A percentile compares a stretch with the other conserved stretches of the same genome.
Evolutionary conservation across 2,797 vertebrate genomes (phyloP).

Genomic region (Malurus splendens): DNA sequence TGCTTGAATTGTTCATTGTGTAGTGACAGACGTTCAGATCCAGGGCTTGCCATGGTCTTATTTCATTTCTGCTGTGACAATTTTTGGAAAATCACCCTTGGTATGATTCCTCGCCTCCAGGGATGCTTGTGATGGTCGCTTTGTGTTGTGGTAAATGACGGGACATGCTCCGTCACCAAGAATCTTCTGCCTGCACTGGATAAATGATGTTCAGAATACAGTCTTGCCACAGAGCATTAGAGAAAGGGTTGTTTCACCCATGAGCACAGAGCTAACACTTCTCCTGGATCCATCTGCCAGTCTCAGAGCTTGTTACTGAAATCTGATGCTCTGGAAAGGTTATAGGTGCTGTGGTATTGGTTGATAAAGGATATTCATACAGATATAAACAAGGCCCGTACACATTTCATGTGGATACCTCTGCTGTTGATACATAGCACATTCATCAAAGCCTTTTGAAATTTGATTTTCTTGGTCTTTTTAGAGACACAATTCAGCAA

Average conservation of each 20-base stretch:
- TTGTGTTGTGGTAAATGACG: not conserved
- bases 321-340: not conserved
- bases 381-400: not conserved
- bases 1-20: not conserved
- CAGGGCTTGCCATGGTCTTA: not conserved
- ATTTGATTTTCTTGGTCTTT: not conserved
- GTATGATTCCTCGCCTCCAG: not conserved
- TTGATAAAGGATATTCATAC: not conserved
- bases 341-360: not conserved
- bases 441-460: not conserved
- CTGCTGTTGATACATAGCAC: not conserved
- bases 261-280: not conserved
- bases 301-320: not conserved
- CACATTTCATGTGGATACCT: not conserved
- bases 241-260: not conserved
- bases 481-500: not conserved
- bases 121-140: not conserved
- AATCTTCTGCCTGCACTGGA: not conserved
- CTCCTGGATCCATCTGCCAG: not conserved
- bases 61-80: not conserved
- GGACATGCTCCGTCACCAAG: not conserved
- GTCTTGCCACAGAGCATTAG: not conserved
- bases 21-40: not conserved
- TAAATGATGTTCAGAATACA: rapidly evolving
- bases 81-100: not conserved